Evolutionary conservation across 2,888 invertebrate species (phyloP).

Genomic region (Ethmia dodecea): DNA sequence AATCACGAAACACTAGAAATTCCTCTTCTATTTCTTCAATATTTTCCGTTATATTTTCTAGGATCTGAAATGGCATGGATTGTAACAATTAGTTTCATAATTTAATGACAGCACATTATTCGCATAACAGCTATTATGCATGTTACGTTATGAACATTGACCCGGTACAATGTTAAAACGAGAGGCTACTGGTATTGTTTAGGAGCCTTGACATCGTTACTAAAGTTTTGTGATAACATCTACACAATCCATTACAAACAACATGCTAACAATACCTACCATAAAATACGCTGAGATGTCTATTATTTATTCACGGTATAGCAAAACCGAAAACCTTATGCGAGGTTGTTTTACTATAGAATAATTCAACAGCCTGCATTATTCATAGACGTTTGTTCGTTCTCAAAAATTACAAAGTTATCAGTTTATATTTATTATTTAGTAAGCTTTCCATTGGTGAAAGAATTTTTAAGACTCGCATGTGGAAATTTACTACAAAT

Average conservation of each 20-base stretch:
- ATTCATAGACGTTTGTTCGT: too few relatives aligned
- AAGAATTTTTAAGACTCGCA: too few relatives aligned
- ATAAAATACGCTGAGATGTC: slow-evolving; percentile 30
- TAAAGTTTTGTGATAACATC: slow-evolving; percentile 54
- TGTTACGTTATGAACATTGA: slow-evolving; percentile 21
- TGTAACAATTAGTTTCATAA: slow-evolving; percentile 6
- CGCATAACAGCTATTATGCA: slow-evolving; percentile 12
- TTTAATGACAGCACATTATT: slow-evolving; percentile 1
- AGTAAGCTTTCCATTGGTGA: too few relatives aligned
- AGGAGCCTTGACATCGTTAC: slow-evolving; percentile 63
- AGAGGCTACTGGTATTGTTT: slow-evolving; percentile 52
- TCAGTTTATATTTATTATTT: too few relatives aligned
- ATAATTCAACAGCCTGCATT: too few relatives aligned
- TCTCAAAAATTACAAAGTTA: too few relatives aligned
- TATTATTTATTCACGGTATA: slow-evolving; percentile 24
- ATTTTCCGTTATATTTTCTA: slow-evolving; percentile 88
- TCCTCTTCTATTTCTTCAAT: slow-evolving; percentile 91
- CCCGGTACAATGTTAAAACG: slow-evolving; percentile 36
- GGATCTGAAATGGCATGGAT: slow-evolving; percentile 59
- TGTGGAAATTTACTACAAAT: too few relatives aligned
- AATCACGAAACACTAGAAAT: slow-evolving; percentile 83
- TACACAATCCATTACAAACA: slow-evolving; percentile 50
- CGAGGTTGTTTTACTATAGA: too few relatives aligned
- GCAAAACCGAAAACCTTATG: too few relatives aligned
- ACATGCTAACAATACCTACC: slow-evolving; percentile 50